Evolutionary conservation across 2,113 vertebrate genomes (phyloP), one percentile per base, ranked within the genome.

Genomic region (Oncorhynchus clarkii): DNA sequence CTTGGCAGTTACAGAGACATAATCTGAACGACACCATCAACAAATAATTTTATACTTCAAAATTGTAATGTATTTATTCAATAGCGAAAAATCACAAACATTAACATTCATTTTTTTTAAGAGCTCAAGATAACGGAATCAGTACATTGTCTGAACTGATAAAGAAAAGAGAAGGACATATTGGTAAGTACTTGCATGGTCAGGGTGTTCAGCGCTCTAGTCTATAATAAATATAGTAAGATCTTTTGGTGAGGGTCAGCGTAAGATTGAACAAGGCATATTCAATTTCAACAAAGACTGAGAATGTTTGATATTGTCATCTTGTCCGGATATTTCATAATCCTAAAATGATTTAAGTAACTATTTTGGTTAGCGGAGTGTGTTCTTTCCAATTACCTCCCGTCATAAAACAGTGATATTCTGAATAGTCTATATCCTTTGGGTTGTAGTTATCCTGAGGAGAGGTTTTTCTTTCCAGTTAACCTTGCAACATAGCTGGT

Each of bases 1-100:
- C 54, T 76, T 4, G 77, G 82, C 69, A 68, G 71, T 49, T 70
- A 72, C 86, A 70, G 74, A 76, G 74, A 70, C 70, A 85, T 76
- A 78, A 88, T 83, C 80, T 85, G 72, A 84, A 85, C 84, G 80
- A 45, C 39, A 45, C 39, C 85, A 84, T 82, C 81, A 77, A 78
- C 79, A 81, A 88, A 72, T 84, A 8, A 78, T 87, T 84, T 87
- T 68, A 34, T 88, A 90, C 87, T 89, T 82, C 73, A 78, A 84
- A 85, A 73, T 84, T 2, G 84, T 86, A 79, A 84, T 82, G 83
- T 74, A 85, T 85, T 82, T 82, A 70, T 80, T 81, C 65, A 82
- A 80, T 79, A 67, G 78, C 76, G 51, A 87, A 78, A 70, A 84
- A 78, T 84, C 84, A 88, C 86, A 83, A 80, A 85, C 83, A 86